Base-by-base conservation (phyloP, 2,797 vertebrate genomes). In the Macroramphosus scolopax region DNA sequence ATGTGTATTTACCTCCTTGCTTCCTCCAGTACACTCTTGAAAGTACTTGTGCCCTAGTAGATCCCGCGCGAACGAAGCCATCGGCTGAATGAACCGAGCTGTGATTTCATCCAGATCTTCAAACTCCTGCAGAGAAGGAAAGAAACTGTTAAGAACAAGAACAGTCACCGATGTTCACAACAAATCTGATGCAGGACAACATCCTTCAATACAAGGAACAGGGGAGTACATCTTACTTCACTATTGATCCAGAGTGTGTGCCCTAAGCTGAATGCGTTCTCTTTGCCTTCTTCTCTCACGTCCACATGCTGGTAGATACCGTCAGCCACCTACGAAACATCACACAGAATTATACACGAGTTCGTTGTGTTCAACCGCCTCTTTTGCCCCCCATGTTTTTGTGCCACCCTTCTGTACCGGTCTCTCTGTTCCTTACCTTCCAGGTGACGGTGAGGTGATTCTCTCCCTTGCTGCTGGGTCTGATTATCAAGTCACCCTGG, bases 31-130 rank as follows among this genome's bases (percentile, higher is more conserved):
- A 72, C 94, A 95, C 20, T 98, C 95, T 50, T 97, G 95, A 56
- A 98, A 98, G 81, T 99, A 98, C 42, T 99, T 99, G 77, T 99
- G 97, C 25, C 93, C 82, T 17, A 98, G 89, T 11, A 99, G 88
- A 77, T 99, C 97, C 13, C 97, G 91, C 17, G 97, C 96, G 66
- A 98, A 98, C 5, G 96, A 93, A 2, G 97, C 97, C 97, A 98
- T 98, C 4, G 97, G 97, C 80, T 99, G 97, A 51, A 99, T 94
- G 37, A 94, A 98, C 8, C 96, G 94, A 63, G 97, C 97, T 20
- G 95, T 95, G 68, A 99, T 99, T 87, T 99, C 97, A 84, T 98
- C 97, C 72, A 99, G 85, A 84, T 99, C 97, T 83, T 99, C 97
- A 91, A 98, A 99, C 53, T 99, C 96, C 97, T 99, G 67, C 34